phyloP scores from a whole-genome alignment of 2,888 invertebrate genomes.

The Rhagonycha lutea region DNA sequence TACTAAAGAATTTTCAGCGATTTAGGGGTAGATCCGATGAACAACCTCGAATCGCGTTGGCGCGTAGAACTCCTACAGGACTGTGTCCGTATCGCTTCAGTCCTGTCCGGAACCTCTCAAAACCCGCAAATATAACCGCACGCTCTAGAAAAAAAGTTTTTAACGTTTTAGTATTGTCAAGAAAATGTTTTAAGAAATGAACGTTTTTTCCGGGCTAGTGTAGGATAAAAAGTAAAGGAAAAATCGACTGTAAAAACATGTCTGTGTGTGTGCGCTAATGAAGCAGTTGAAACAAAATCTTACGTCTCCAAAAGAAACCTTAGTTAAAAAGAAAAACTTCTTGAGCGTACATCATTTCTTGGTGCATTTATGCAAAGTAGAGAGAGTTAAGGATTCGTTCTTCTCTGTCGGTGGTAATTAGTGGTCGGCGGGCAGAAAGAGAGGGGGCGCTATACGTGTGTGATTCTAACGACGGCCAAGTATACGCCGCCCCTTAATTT shows the following conservation, averaged over 20 bases:
- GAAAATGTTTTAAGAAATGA: slow-evolving; percentile 29
- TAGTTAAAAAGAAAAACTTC: slow-evolving; percentile 55
- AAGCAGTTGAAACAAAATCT: slow-evolving; percentile 25
- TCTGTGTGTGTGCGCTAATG: slow-evolving; percentile 35
- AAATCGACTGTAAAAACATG: slow-evolving; percentile 37
- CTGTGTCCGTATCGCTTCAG: slow-evolving; percentile 32
- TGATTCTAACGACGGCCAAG: slow-evolving; percentile 54
- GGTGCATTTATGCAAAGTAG: slow-evolving; percentile 55
- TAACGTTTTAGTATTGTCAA: slow-evolving; percentile 14
- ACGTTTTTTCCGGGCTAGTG: slow-evolving; percentile 35
- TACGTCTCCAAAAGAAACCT: slow-evolving; percentile 36
- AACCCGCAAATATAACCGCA: slow-evolving; percentile 32
- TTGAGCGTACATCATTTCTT: slow-evolving; percentile 48
- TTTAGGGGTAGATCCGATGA: slow-evolving; percentile 30
- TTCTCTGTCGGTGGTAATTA: slow-evolving; percentile 53
- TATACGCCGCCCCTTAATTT: slow-evolving; percentile 58
- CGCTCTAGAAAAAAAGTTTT: slow-evolving; percentile 26
- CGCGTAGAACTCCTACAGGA: slow-evolving; percentile 36
- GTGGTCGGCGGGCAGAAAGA: slow-evolving; percentile 52
- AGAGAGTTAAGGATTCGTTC: slow-evolving; percentile 43
- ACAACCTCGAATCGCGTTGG: slow-evolving; percentile 38
- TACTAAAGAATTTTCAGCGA: slow-evolving; percentile 20
- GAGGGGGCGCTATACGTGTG: slow-evolving; percentile 53
- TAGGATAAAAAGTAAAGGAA: slow-evolving; percentile 28
- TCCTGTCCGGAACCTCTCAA: slow-evolving; percentile 34